phyloP scores from a whole-genome alignment of 2,888 invertebrate species.

The Lymantria dispar region DNA sequence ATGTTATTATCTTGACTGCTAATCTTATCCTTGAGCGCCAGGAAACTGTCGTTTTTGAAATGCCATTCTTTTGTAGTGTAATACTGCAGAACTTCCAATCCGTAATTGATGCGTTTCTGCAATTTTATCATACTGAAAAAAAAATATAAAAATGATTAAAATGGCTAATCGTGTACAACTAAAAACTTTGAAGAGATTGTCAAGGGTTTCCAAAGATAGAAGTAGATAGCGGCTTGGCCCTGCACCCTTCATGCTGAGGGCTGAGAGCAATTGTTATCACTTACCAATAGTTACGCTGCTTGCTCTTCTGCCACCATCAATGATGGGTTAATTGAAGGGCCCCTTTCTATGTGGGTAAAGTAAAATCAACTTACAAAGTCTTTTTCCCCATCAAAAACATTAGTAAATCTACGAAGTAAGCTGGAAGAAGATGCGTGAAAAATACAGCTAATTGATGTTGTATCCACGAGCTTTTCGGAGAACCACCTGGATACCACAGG shows the following conservation, averaged over 20 bases:
- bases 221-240: too few relatives aligned
- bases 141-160: too few relatives aligned
- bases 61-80: constrained; percentile 93
- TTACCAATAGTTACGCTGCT: too few relatives aligned
- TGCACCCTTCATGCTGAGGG: too few relatives aligned
- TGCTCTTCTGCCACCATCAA: too few relatives aligned
- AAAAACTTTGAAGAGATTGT: too few relatives aligned
- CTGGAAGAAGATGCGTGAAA: constrained; percentile 89
- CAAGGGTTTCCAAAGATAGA: too few relatives aligned
- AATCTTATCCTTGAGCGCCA: constrained; percentile 75
- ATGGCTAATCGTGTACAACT: too few relatives aligned
- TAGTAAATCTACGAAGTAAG: constrained; percentile 88
- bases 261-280: background rate
- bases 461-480: constrained; percentile 85
- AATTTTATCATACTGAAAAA: constrained; percentile 84
- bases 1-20: constrained; percentile 81
- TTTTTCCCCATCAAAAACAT: constrained; percentile 86
- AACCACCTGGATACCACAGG: constrained; percentile 91
- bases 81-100: constrained; percentile 87
- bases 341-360: too few relatives aligned
- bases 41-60: constrained; percentile 85
- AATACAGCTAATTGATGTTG: constrained; percentile 85
- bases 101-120: constrained; percentile 84
- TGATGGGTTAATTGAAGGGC: too few relatives aligned
- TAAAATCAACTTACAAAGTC: constrained; percentile 86